These are phyloP conservation scores for Lordiphosa andalusiaca DNA, from an alignment of 2,888 invertebrate genomes.

Conservation along the genomic window DNA sequence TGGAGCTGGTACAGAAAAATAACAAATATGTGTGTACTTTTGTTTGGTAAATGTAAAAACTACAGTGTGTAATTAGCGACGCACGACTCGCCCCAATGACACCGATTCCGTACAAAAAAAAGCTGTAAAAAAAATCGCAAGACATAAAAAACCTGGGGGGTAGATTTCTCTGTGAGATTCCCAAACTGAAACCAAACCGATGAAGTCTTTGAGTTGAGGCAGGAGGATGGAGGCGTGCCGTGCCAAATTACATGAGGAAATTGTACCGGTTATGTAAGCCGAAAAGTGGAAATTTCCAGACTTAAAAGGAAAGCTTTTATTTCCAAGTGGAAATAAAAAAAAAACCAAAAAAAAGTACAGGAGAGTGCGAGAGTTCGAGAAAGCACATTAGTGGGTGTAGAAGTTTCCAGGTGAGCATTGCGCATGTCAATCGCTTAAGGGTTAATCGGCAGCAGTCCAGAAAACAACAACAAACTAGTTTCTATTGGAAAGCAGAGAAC, in stretches of 20 bases:
- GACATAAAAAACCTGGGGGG: constrained; percentile 39
- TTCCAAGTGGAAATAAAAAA: constrained; percentile 34
- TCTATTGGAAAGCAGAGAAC: constrained; percentile 2
- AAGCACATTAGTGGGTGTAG: constrained; percentile 20
- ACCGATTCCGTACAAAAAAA: constrained; percentile 66
- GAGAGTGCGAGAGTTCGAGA: constrained; percentile 13
- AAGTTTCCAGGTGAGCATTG: constrained; percentile 18
- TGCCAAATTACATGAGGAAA: constrained; percentile 39
- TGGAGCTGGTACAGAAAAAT: constrained; percentile 12
- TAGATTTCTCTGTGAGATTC: constrained; percentile 21
- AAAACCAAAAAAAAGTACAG: constrained; percentile 1
- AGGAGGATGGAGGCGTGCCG: constrained; percentile 39
- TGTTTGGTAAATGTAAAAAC: constrained; percentile 14
- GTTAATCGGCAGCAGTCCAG: constrained; percentile 11
- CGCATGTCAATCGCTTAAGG: constrained; percentile 15
- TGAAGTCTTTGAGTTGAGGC: constrained; percentile 9
- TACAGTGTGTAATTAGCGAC: constrained; percentile 62
- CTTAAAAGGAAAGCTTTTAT: constrained; percentile 49
- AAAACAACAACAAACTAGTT: constrained; percentile 17
- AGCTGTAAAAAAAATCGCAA: constrained; percentile 11
- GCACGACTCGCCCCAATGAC: constrained; percentile 75
- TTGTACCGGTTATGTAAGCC: constrained; percentile 73
- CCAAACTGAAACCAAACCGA: background rate
- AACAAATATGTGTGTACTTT: background rate
- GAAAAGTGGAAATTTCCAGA: constrained; percentile 63